Evolutionary conservation across 2,113 vertebrate genomes (phyloP).

Genomic region (Chaenogobius annularis): DNA sequence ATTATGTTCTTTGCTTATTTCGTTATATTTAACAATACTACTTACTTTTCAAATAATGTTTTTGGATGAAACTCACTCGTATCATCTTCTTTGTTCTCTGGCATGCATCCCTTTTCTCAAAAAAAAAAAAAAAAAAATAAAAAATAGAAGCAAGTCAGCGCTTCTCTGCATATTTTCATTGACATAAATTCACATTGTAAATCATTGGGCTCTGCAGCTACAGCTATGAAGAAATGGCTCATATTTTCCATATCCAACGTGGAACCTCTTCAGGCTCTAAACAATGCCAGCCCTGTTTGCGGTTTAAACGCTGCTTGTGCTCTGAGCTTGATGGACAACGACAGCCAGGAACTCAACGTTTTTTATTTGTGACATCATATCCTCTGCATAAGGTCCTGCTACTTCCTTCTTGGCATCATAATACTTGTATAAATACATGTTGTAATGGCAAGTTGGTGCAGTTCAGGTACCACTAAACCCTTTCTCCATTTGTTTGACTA

Average conservation of each 20-base stretch:
- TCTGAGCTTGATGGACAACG: constrained; percentile 52
- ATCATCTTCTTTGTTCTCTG: neutral
- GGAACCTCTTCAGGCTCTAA: constrained; percentile 43
- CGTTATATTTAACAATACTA: no score
- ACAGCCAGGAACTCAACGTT: constrained; percentile 43
- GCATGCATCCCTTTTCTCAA: neutral
- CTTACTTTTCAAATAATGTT: neutral
- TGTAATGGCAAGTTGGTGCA: constrained; percentile 49
- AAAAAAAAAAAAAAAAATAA: neutral
- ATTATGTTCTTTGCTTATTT: constrained; percentile 8
- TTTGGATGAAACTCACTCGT: no score
- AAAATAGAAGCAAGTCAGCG: neutral
- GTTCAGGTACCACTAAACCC: constrained; percentile 38
- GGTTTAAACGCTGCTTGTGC: constrained; percentile 46
- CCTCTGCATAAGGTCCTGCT: constrained; percentile 38
- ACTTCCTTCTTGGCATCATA: constrained; percentile 57
- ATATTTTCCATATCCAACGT: constrained; percentile 55
- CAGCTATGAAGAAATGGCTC: constrained; percentile 41
- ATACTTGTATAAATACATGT: constrained; percentile 58
- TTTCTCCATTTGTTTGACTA: constrained; percentile 37
- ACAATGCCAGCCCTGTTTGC: constrained; percentile 58
- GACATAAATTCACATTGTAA: constrained; percentile 41
- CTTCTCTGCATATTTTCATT: constrained; percentile 8
- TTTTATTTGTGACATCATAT: constrained; percentile 61
- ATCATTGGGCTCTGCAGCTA: constrained; percentile 27